A percentile compares a stretch with the other conserved stretches of the same genome.
phyloP scores from a whole-genome alignment of 2,888 invertebrate species.

The Oxytorus armatus region DNA sequence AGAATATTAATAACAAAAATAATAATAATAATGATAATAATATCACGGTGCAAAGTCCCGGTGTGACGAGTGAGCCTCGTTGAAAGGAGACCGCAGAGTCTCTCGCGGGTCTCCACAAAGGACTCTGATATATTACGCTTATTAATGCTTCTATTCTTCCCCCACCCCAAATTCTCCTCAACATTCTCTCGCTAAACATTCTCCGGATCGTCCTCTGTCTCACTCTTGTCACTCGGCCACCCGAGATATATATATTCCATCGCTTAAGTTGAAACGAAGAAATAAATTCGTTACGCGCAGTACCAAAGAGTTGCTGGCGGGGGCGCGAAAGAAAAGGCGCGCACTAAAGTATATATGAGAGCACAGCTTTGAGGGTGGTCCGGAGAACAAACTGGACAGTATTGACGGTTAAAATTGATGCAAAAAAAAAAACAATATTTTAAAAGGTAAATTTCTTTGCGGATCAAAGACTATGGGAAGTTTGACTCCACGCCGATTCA shows the following conservation, averaged over 20 bases:
- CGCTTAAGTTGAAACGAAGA: constrained; percentile 53
- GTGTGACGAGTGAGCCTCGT: constrained; percentile 31
- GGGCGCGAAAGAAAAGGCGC: constrained; percentile 15
- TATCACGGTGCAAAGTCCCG: constrained; percentile 28
- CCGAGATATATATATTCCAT: constrained; percentile 26
- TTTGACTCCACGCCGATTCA: too few relatives aligned
- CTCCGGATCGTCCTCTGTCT: constrained; percentile 31
- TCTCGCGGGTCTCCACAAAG: constrained; percentile 77
- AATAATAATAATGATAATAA: constrained; percentile 25
- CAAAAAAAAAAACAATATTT: too few relatives aligned
- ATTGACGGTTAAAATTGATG: not conserved
- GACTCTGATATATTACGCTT: constrained; percentile 83
- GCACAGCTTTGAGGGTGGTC: constrained; percentile 41
- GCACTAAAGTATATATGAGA: constrained; percentile 29
- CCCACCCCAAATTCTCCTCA: constrained; percentile 34
- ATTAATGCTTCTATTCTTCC: constrained; percentile 78
- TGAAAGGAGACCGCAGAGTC: constrained; percentile 57
- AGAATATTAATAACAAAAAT: too few relatives aligned
- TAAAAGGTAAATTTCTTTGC: too few relatives aligned
- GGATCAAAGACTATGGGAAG: too few relatives aligned
- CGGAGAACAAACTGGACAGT: constrained; percentile 11
- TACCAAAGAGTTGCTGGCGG: constrained; percentile 46
- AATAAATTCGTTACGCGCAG: constrained; percentile 58
- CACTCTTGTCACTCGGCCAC: constrained; percentile 35
- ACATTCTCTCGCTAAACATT: constrained; percentile 48